Percentiles rank a stretch among this genome's conserved stretches.
phyloP scores from a whole-genome alignment of 2,888 invertebrate species.

The Rhaphigaster nebulosa region DNA sequence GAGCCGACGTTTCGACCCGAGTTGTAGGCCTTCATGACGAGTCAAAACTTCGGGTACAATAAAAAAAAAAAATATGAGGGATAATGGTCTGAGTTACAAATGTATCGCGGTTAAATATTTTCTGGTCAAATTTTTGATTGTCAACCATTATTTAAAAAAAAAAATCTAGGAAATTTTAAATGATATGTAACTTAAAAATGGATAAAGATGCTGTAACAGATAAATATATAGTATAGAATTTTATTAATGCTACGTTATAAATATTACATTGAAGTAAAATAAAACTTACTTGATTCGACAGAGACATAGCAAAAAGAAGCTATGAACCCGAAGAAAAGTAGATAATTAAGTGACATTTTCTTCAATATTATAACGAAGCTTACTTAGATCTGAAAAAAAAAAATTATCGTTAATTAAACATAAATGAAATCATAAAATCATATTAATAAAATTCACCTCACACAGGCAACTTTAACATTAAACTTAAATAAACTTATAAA shows the following conservation, averaged over 20 bases:
- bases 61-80: no score
- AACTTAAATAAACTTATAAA: neutral
- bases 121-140: no score
- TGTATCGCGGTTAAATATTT: no score
- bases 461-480: neutral
- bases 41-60: no score
- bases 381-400: neutral
- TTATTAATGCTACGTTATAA: neutral
- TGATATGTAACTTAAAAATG: no score
- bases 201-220: neutral
- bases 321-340: neutral
- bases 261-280: neutral
- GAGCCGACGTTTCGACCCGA: no score
- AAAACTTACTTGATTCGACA: constrained; percentile 3
- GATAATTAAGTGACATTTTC: neutral
- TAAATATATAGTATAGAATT: neutral
- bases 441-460: neutral
- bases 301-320: constrained; percentile 1
- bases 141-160: no score
- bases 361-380: neutral
- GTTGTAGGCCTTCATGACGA: no score
- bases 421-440: neutral
- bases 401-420: neutral
- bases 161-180: no score
- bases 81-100: no score